Evolutionary conservation across 2,113 vertebrate genomes (phyloP).

Genomic region (Mustelus asterias): DNA sequence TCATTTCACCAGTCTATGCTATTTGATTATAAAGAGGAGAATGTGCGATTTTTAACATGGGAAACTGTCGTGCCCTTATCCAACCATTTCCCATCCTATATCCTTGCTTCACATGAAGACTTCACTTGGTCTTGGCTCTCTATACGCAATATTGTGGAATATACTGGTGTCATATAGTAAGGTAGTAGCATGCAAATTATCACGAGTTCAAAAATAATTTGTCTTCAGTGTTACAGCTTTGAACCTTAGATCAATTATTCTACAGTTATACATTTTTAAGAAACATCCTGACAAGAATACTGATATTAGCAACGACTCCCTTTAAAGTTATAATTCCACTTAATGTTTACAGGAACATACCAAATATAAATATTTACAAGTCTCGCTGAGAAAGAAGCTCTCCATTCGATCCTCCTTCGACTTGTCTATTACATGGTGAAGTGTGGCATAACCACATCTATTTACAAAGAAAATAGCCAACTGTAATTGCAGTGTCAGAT

Average conservation of each 20-base stretch:
- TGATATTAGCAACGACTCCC: neutral
- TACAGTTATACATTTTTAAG: neutral
- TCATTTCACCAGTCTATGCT: neutral
- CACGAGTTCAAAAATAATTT: neutral
- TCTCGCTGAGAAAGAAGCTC: slow-evolving; percentile 98
- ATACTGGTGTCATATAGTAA: neutral
- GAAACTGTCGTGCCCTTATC: neutral
- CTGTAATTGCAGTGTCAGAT: neutral
- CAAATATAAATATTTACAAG: slow-evolving; percentile 95
- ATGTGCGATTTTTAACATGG: neutral
- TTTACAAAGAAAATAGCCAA: slow-evolving; percentile 32
- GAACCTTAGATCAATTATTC: neutral
- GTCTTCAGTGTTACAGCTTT: neutral
- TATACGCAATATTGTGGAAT: neutral
- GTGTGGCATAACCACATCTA: slow-evolving; percentile 93
- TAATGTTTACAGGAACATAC: slow-evolving; percentile 52
- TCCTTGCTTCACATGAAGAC: neutral
- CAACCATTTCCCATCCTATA: neutral
- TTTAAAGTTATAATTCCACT: neutral
- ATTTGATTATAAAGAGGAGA: neutral
- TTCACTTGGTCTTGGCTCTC: neutral
- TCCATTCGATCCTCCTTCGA: slow-evolving; percentile 98
- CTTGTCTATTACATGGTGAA: slow-evolving; percentile 95
- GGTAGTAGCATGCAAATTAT: neutral
- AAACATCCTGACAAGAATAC: neutral